Base-by-base conservation (phyloP, 2,888 invertebrate species). In the Dastarcus helophoroides region DNA sequence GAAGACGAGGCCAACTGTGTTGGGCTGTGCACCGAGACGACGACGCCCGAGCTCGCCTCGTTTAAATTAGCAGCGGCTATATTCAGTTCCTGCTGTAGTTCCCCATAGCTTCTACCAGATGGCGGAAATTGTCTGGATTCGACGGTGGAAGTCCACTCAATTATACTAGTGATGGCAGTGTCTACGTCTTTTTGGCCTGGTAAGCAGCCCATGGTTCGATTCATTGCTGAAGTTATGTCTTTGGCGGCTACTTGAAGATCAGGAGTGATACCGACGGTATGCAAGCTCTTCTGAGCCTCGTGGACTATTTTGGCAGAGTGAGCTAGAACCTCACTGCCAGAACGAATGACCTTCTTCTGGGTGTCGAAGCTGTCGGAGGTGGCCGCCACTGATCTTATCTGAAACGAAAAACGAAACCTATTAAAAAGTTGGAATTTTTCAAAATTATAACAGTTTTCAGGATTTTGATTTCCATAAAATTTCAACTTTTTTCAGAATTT, bases 171-270 rank as follows among this genome's bases (percentile, higher is more conserved):
- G 44, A 91, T 75, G 0, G 89, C 88, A 11, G 78, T 73, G 54
- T 95, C 94, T n/a, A 97, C 81, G 54, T 94, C 93, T 31, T 81
- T 77, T 57, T 94, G 91, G 0, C 93, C 91, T 0, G 95, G 94
- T 23, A 95, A 71, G 39, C 88, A 86, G 42, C 82, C 81, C 30
- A 94, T 75, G 41, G 79, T 78, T 41, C 69, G 71, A 45, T 73
- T 73, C 29, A 81, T 58, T 2, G 67, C 62, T 35, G 49, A 54
- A 0, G 65, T 59, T 0, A 88, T 79, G 38, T 79, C 77, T 47
- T 79, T 79, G 2, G 81, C 81, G 0, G 85, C 78, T 40, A 75
- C 73, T 8, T 79, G 77, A 22, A 93, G 65, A 40, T 71, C 65
- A 0, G 76, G 70, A 1, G 73, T 69, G 38, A 70, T 63, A 29